Percentiles rank a stretch among this genome's conserved stretches.
Evolutionary conservation across 2,113 vertebrate genomes (phyloP).

Genomic region (Nettapus auritus): DNA sequence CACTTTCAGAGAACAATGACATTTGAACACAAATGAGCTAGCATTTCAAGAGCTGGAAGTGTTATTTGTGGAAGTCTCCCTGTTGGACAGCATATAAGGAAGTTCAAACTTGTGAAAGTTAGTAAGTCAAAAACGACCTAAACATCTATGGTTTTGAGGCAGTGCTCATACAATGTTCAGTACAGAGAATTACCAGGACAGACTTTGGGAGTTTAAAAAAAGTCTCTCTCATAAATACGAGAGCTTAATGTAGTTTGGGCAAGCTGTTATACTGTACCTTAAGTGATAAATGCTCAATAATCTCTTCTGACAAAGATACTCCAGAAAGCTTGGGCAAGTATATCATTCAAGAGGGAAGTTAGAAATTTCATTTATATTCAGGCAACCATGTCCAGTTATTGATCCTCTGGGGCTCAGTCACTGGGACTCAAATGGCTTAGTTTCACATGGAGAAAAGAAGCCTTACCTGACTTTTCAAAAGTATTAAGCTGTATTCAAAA

Average conservation of each 20-base stretch:
- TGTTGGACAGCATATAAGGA: background rate
- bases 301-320: background rate
- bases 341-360: background rate
- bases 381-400: background rate
- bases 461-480: background rate
- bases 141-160: background rate
- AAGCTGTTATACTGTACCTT: background rate
- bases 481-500: background rate
- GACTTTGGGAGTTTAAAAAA: background rate
- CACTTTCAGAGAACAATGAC: background rate
- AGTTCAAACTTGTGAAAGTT: background rate
- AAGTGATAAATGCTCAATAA: background rate
- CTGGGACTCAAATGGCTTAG: background rate
- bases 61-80: background rate
- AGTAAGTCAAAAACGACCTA: background rate
- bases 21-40: background rate
- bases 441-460: background rate
- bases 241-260: background rate
- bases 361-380: background rate
- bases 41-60: background rate
- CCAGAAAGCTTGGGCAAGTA: background rate
- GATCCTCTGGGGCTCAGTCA: background rate
- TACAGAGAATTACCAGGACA: background rate
- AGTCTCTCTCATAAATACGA: background rate
- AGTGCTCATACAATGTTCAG: background rate